phyloP scores from a whole-genome alignment of 2,888 invertebrate species.

The Agrilus cyanescens region DNA sequence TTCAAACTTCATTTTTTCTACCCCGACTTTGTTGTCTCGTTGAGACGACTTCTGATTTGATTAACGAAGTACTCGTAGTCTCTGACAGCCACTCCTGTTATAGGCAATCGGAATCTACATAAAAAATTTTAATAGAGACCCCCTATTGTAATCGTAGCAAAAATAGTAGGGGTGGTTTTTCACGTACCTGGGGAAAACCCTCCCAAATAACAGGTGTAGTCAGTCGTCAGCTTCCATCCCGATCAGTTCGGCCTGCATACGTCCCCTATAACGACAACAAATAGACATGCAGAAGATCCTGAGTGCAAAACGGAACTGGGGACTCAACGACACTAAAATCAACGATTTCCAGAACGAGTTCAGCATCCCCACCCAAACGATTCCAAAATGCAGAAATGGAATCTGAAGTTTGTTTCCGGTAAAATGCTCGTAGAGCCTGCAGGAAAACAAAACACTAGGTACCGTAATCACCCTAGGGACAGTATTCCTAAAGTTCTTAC shows the following conservation, averaged over 20 bases:
- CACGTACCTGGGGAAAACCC: slow-evolving; percentile 16
- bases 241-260: slow-evolving; percentile 73
- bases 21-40: no score
- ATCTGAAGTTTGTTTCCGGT: slow-evolving; percentile 52
- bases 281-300: slow-evolving; percentile 78
- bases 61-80: slow-evolving; percentile 32
- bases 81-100: slow-evolving; percentile 30
- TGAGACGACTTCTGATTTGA: slow-evolving; percentile 21
- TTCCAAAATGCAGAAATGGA: slow-evolving; percentile 79
- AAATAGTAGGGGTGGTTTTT: background rate
- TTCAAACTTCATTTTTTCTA: background rate
- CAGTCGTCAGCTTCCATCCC: slow-evolving; percentile 81
- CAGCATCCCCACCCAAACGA: slow-evolving; percentile 89
- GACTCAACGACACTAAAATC: slow-evolving; percentile 79
- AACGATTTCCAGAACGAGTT: slow-evolving; percentile 95
- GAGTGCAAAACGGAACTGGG: slow-evolving; percentile 83
- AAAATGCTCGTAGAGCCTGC: slow-evolving; percentile 61
- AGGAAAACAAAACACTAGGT: no score
- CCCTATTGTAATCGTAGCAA: background rate
- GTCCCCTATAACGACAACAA: slow-evolving; percentile 75
- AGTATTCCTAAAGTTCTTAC: background rate
- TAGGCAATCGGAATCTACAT: slow-evolving; percentile 23
- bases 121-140: background rate
- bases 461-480: no score
- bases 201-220: slow-evolving; percentile 30